Evolutionary conservation across 2,113 vertebrate species (phyloP).

Genomic region (Microtus oregoni): DNA sequence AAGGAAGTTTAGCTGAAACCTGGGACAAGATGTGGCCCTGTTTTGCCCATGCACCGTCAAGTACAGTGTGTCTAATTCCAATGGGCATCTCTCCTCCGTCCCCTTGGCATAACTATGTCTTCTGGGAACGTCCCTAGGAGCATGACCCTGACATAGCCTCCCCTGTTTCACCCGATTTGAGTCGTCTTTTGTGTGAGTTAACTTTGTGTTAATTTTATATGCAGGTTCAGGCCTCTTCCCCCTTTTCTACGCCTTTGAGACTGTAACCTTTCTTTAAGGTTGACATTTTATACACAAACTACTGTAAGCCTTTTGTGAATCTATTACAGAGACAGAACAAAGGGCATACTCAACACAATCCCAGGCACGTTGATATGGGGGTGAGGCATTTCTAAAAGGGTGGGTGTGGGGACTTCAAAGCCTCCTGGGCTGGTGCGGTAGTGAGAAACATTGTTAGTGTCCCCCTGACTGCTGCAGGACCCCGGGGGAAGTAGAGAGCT

Average conservation of each 20-base stretch:
- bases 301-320: not conserved
- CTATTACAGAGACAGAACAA: not conserved
- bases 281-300: not conserved
- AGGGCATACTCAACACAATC: not conserved
- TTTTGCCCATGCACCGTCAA: not conserved
- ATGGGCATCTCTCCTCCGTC: not conserved
- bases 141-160: too few species aligned
- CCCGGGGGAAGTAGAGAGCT: too few species aligned
- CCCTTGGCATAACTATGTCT: not conserved
- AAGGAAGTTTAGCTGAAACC: not conserved
- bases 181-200: not conserved
- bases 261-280: conserved; percentile 2
- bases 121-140: not conserved
- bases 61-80: not conserved
- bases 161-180: not conserved
- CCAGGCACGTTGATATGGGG: not conserved
- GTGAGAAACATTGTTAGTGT: too few species aligned
- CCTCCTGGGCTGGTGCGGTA: not conserved
- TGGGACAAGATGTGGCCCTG: not conserved
- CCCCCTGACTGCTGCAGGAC: too few species aligned
- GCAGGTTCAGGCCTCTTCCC: not conserved
- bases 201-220: not conserved
- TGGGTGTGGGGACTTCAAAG: too few species aligned
- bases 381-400: not conserved
- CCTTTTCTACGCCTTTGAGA: not conserved